Base-by-base conservation (phyloP, 2,888 invertebrate genomes). In the Sussaba pulchella region DNA sequence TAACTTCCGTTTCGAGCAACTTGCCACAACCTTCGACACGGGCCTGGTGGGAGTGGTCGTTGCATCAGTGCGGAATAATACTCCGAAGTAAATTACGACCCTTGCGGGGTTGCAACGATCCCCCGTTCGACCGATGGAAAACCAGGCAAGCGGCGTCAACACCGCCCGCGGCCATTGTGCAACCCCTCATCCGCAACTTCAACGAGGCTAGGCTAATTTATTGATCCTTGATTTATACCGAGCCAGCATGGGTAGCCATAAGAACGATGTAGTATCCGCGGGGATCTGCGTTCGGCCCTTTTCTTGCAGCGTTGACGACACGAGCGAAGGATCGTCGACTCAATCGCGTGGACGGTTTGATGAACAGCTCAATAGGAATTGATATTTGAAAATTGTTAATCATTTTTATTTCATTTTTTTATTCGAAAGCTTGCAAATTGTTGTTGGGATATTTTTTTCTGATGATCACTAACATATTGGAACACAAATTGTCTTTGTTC, bases 171-270 rank as follows among this genome's bases (percentile, higher is more conserved):
- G 72, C 70, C 54, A 72, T 76, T 45, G 66, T 69, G 64, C 85
- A 84, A 87, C 88, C 87, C 85, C 85, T 84, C 24, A 2, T 2
- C 86, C 85, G 85, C 78, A 69, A 81, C 81, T 81, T 77, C 69
- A 81, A 81, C 76, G 76, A 77, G 76, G 69, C 76, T 69, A 83
- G 81, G 84, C 85, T 89, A 89, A 89, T 89, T 89, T 89, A 89
- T 89, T 87, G 88, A 89, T 87, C 88, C 85, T 69, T 88, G 88
- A 89, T 88, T 89, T 88, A 88, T 88, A 86, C 87, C 75, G 77
- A 63, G 82, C 69, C 83, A 75, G 82, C 14, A 54, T 45, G 67
- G 67, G 31, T 31, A 26, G 39, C 31, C 21, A 39, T 71, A 54
- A 54, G n/a, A 54, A 26, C 52, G 31, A 57, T 36, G 31, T 9